Evolutionary conservation across 2,888 invertebrate genomes (phyloP), one percentile per base, ranked within the genome.

Genomic region (Apodemia mormo): DNA sequence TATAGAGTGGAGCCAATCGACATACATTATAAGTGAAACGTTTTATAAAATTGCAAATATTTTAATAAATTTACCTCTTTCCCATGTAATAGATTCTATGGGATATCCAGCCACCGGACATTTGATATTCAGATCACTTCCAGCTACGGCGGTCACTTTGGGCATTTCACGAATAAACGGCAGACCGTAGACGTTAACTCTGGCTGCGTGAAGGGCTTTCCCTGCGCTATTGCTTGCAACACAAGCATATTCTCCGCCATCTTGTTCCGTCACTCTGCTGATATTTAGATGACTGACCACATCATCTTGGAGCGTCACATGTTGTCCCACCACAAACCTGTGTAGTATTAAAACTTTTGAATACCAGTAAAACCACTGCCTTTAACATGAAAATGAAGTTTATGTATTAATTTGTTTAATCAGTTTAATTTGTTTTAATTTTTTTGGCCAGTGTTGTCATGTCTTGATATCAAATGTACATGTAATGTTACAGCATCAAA

Each of bases 221-320:
- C 97, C 97, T 70, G 97, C 97, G 68, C 96, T 95, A 86, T 98
- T 98, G 77, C 95, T 95, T 1, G 98, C 97, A 33, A 96, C 95
- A 84, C 98, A 98, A 54, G 96, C 95, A 85, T 97, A 98, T 82
- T 97, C 97, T 40, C 98, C 98, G 72, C 98, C 97, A 88, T 98
- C 98, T 93, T 97, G 97, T 77, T 97, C 97, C 80, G 97, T 96
- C 74, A 97, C 96, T 75, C 96, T 95, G 80, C 97, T 97, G 82
- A 98, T 96, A 94, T 98, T 98, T 76, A 98, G 96, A 92, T 98
- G 97, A 83, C 97, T 97, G 86, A 98, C 97, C 74, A 98, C 98
- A 88, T 97, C 97, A 83, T 97, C 98, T 90, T 97, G 97, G 64
- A 97, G 95, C 30, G 97, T 98, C 76, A 98, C 97, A 90, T 98